Conservation (phyloP, 2,113 vertebrate species). For the Brevimyrus niger region DNA sequence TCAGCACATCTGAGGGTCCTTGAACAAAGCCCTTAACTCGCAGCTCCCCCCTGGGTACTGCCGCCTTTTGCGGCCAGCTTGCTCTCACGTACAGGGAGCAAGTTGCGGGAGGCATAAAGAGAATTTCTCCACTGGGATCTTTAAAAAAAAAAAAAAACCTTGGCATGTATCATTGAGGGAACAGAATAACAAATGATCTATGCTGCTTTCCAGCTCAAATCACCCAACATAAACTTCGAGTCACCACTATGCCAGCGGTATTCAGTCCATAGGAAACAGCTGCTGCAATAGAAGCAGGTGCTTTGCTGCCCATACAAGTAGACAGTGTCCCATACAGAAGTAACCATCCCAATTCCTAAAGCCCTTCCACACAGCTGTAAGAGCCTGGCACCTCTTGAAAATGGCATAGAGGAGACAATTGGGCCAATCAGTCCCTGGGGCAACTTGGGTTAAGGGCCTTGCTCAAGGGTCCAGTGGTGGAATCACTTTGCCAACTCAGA, state of each 20-base stretch:
- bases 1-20: too few species aligned
- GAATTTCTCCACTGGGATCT: too few species aligned
- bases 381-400: neutral
- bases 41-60: too few species aligned
- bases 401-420: too few species aligned
- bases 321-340: neutral
- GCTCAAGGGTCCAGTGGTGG: too few species aligned
- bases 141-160: neutral
- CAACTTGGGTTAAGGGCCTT: too few species aligned
- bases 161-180: neutral
- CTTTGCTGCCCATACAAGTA: neutral
- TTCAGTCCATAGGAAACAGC: neutral
- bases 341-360: neutral
- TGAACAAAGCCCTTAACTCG: too few species aligned
- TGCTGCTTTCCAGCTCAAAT: neutral
- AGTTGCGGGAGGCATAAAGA: too few species aligned
- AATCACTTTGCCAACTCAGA: too few species aligned
- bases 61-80: too few species aligned
- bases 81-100: too few species aligned
- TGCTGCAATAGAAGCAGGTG: neutral
- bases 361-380: neutral
- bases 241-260: neutral
- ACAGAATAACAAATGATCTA: neutral
- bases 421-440: too few species aligned
- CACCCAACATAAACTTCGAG: neutral